Percentiles rank a stretch among this genome's conserved stretches.
Evolutionary conservation across 2,888 invertebrate species (phyloP).

Genomic region (Harmothoe impar): DNA sequence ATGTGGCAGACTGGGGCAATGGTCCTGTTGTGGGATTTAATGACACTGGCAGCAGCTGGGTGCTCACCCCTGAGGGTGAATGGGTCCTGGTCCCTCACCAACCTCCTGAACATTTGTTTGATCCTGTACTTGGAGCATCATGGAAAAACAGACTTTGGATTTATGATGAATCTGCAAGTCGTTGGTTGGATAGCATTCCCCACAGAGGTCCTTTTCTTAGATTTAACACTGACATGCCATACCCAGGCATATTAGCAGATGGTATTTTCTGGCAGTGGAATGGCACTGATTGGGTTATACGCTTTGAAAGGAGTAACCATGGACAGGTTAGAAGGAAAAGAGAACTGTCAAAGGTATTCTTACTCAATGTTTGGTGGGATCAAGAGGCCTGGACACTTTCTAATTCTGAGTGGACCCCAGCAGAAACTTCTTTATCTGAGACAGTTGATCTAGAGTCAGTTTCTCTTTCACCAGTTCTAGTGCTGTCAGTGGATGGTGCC

Average conservation of each 20-base stretch:
- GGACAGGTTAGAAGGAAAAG: background rate
- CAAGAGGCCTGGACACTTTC: conserved; percentile 1
- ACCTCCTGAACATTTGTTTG: conserved; percentile 35
- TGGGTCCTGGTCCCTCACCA: conserved; percentile 17
- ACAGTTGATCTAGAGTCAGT: background rate
- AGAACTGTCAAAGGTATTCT: background rate
- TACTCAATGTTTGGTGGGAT: conserved; percentile 23
- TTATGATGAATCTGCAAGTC: background rate
- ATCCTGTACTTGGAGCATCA: conserved; percentile 40
- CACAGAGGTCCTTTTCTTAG: background rate
- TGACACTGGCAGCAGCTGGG: background rate
- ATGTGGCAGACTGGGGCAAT: background rate
- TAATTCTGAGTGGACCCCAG: background rate
- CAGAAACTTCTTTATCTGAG: background rate
- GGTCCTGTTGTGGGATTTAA: background rate
- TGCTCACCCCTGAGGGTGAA: background rate
- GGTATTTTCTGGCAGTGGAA: conserved; percentile 3
- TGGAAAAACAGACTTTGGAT: conserved; percentile 37
- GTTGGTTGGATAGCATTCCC: background rate
- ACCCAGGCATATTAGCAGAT: conserved; percentile 2
- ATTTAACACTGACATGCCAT: background rate
- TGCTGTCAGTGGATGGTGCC: conserved; percentile 34
- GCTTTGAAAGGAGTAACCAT: background rate
- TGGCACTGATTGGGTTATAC: background rate
- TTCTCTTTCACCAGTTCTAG: background rate